Evolutionary conservation across 2,113 vertebrate species (phyloP), one percentile per base, ranked within the genome.

Genomic region (Hirundichthys speculiger): DNA sequence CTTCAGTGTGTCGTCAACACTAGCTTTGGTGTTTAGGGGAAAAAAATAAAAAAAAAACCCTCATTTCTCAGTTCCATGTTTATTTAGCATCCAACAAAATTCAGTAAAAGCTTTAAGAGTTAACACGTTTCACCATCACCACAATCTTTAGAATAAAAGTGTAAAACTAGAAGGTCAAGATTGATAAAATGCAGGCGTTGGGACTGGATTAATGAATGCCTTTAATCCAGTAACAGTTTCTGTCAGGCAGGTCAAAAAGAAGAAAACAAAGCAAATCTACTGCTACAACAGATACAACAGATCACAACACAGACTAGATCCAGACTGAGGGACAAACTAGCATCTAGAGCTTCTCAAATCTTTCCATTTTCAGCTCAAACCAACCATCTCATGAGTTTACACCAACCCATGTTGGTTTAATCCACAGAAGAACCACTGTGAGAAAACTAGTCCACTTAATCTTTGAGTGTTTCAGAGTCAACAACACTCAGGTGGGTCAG

Each of bases 91-190:
- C 77, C 84, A 92, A 94, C 86, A 86, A 91, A 93, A 90, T 80
- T 48, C 72, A 92, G 68, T 93, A 93, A 94, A 93, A 94, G 79
- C 77, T 85, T 91, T 91, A 90, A 92, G 88, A 91, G 87, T 86
- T 50, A 86, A 83, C 77, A 89, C 69, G 69, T 87, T 80, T 55
- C 75, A 92, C 89, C 85, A 85, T 83, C 92, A 93, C 89, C 91
- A 73, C 79, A 84, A 92, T 66, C 87, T 71, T 84, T 79, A 77
- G 73, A 90, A 83, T 92, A 92, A 93, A 92, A 93, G 88, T 65
- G 86, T 93, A 93, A 94, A 94, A 93, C 80, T 86, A 91, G 85
- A 89, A 82, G 61, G 71, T 88, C 67, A 65, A 85, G 74, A 61
- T 88, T 77, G 83, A 86, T 94, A 93, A 94, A 93, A 92, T 64